Conservation (phyloP, 2,113 vertebrate genomes). For the Illadopsis cleaveri region DNA sequence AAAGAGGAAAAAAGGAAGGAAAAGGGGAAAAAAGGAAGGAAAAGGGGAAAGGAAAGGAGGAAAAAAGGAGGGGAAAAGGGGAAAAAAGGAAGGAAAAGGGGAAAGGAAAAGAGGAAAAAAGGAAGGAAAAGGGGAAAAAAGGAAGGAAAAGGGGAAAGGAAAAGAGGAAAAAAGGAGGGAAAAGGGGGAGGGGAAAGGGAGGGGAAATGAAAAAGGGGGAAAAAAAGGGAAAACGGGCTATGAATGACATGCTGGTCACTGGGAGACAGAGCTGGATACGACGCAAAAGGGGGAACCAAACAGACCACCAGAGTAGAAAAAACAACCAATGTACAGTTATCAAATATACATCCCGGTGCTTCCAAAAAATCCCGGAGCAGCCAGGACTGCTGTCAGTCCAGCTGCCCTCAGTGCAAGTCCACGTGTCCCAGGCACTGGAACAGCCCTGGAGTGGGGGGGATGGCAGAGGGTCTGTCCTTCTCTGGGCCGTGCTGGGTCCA, state of each 20-base stretch:
- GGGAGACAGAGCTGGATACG: accelerated
- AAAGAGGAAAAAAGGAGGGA: too few relatives aligned
- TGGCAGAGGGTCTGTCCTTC: neutral
- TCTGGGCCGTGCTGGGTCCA: accelerated
- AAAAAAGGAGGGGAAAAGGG: too few relatives aligned
- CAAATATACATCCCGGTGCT: slow-evolving; percentile 58
- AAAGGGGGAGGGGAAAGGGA: neutral
- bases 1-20: too few relatives aligned
- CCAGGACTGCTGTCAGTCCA: neutral
- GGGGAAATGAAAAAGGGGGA: too few relatives aligned
- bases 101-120: too few relatives aligned
- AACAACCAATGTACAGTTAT: slow-evolving; percentile 38
- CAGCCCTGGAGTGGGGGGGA: neutral
- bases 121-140: too few relatives aligned
- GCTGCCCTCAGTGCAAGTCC: slow-evolving; percentile 56
- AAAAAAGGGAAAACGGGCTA: too few relatives aligned
- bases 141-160: too few relatives aligned
- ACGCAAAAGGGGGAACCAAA: neutral
- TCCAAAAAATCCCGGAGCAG: neutral
- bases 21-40: too few relatives aligned
- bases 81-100: too few relatives aligned
- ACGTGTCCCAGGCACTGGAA: neutral
- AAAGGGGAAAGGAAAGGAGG: too few relatives aligned
- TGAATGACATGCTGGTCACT: too few relatives aligned
- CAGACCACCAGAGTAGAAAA: neutral